Base-by-base conservation (phyloP, 2,888 invertebrate species). In the Microdon myrmicae region DNA sequence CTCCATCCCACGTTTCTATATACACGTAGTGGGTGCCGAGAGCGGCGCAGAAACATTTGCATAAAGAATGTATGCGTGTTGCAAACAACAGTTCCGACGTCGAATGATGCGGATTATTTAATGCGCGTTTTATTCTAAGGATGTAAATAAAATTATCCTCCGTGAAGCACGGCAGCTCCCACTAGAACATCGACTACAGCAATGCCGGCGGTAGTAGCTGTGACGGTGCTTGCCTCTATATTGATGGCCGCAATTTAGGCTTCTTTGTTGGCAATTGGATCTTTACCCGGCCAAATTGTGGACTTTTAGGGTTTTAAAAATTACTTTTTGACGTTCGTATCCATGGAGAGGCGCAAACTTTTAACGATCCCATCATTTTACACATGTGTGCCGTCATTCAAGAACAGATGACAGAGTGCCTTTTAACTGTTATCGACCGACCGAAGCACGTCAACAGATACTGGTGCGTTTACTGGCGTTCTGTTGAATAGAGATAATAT, bases 111-210 rank as follows among this genome's bases (percentile, higher is more conserved):
- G 45, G 54, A 32, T 54, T 45, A 38, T 45, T 45, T 54, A 54
- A 55, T 45, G 45, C 32, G n/a, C n/a, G n/a, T n/a, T 37, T 45
- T 45, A 32, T 38, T 26, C 39, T 10, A 38, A n/a, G 22, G 26
- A 55, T 47, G 54, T 45, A 55, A 55, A 55, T 55, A 45, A 31
- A 55, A 55, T 55, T 55, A 55, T 31, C 31, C 29, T 34, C 32
- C 17, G 9, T 13, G 28, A 28, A 10, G n/a, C n/a, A n/a, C 8
- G 5, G 7, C 8, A 23, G 1, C 5, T n/a, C 9, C 23, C 3
- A n/a, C 9, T 23, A 8, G 8, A 3, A 9, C 3, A 9, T 8
- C 23, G 23, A 23, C 8, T 23, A n/a, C 23, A 23, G 9, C 23
- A 23, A 23, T n/a, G 4, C 23, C 3, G 8, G 9, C n/a, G 9